These are phyloP conservation scores for Tympanoctomys barrerae DNA, from an alignment of 2,797 vertebrate genomes.

Conservation along the genomic window DNA sequence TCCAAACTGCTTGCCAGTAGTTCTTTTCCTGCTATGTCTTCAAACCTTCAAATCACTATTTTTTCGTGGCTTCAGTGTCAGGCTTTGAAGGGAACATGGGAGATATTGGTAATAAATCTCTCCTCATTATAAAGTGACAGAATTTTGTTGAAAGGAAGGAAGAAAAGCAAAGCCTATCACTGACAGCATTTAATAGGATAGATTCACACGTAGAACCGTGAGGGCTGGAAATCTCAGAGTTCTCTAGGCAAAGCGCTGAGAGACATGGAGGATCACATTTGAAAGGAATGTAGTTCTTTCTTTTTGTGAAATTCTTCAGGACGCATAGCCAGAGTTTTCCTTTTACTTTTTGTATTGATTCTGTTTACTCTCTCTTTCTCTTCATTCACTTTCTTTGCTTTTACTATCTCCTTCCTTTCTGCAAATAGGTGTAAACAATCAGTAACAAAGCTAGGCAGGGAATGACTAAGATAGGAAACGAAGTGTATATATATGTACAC, in stretches of 20 bases:
- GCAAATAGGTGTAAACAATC: not conserved
- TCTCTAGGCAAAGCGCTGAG: not conserved
- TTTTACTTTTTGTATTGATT: not conserved
- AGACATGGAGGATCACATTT: not conserved
- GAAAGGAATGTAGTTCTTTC: not conserved
- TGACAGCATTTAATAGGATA: not conserved
- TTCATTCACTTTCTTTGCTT: not conserved
- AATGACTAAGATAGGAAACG: not conserved
- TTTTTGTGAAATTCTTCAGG: not conserved
- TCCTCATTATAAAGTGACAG: conserved; percentile 4
- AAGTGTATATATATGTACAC: too few species aligned
- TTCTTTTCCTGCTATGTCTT: conserved; percentile 37
- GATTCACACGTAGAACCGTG: not conserved
- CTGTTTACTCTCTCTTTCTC: not conserved
- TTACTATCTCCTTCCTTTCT: not conserved
- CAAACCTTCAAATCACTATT: not conserved
- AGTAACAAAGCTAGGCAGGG: not conserved
- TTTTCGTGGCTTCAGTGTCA: not conserved
- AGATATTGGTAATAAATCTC: conserved; percentile 27
- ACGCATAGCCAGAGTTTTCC: not conserved
- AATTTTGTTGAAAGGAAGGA: not conserved
- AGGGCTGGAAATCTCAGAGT: not conserved
- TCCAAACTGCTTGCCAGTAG: not conserved
- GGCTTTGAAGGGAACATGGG: conserved; percentile 39
- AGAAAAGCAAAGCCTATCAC: accelerated